A percentile compares a stretch with the other conserved stretches of the same genome.
Evolutionary conservation across 2,113 vertebrate species (phyloP).

Genomic region (Gracilinanus agilis): DNA sequence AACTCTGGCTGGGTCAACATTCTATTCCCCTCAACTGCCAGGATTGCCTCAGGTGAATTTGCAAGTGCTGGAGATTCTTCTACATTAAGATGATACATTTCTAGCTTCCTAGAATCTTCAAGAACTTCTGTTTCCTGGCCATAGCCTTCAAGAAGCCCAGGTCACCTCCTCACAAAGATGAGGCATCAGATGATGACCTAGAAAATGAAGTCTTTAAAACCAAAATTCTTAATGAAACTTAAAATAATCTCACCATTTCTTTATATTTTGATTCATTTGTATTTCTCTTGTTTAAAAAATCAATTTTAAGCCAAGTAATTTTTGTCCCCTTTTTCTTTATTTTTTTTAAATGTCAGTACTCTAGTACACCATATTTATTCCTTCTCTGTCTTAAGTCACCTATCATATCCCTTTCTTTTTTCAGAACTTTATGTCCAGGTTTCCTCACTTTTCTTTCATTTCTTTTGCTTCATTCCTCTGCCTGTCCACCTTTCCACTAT

Average conservation of each 20-base stretch:
- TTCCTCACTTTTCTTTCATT: not conserved
- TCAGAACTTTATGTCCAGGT: not conserved
- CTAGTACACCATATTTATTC: not conserved
- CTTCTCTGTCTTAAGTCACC: not conserved
- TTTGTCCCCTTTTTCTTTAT: not conserved
- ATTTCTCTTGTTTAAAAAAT: not conserved
- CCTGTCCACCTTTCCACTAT: not conserved
- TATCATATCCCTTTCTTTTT: constrained; percentile 11
- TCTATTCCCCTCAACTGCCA: too few relatives aligned
- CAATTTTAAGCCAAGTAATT: not conserved
- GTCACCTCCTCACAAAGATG: not conserved
- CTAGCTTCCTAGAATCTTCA: not conserved
- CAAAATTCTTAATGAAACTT: not conserved
- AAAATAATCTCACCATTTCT: not conserved
- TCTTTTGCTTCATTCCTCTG: not conserved
- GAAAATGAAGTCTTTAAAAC: not conserved
- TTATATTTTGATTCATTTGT: not conserved
- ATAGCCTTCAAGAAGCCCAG: not conserved
- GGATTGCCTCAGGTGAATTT: too few relatives aligned
- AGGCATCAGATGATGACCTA: not conserved
- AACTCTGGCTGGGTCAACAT: too few relatives aligned
- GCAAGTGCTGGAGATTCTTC: too few relatives aligned
- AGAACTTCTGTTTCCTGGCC: not conserved
- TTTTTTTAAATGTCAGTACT: not conserved
- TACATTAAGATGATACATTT: not conserved